Evolutionary conservation across 2,797 vertebrate genomes (phyloP).

Genomic region (Myripristis jacobus): DNA sequence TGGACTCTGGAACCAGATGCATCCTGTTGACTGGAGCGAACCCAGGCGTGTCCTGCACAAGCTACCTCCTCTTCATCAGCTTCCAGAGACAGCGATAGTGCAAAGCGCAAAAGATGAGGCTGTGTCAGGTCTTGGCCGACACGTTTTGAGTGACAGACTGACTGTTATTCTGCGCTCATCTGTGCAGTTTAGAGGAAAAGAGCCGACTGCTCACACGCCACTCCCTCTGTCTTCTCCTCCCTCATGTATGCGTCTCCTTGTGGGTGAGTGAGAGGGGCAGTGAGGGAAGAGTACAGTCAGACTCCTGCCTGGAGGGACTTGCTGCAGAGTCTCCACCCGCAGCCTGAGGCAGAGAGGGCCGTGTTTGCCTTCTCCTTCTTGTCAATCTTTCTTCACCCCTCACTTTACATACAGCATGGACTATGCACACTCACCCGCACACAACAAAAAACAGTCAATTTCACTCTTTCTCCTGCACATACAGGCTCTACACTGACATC

Average conservation of each 20-base stretch:
- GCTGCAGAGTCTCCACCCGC: slow-evolving; percentile 62
- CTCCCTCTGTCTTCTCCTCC: slow-evolving; percentile 63
- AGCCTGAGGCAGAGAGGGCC: slow-evolving; percentile 59
- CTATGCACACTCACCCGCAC: background rate
- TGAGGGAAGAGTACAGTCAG: slow-evolving; percentile 49
- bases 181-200: slow-evolving; percentile 52
- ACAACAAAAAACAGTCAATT: background rate
- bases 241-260: slow-evolving; percentile 55
- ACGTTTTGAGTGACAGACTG: slow-evolving; percentile 65
- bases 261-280: slow-evolving; percentile 1
- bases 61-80: slow-evolving; percentile 58
- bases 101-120: slow-evolving; percentile 12
- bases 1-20: slow-evolving; percentile 81
- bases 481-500: background rate
- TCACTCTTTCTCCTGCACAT: background rate
- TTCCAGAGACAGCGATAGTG: slow-evolving; percentile 30
- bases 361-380: slow-evolving; percentile 22
- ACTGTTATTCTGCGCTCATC: slow-evolving; percentile 56
- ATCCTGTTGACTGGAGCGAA: slow-evolving; percentile 71
- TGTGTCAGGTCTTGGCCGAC: slow-evolving; percentile 17
- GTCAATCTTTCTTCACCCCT: slow-evolving; percentile 30
- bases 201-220: slow-evolving; percentile 61
- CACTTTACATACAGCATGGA: slow-evolving; percentile 4
- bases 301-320: slow-evolving; percentile 57
- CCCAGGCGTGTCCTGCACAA: slow-evolving; percentile 24